Conservation (phyloP, 2,888 invertebrate species). For the Pocota personata region DNA sequence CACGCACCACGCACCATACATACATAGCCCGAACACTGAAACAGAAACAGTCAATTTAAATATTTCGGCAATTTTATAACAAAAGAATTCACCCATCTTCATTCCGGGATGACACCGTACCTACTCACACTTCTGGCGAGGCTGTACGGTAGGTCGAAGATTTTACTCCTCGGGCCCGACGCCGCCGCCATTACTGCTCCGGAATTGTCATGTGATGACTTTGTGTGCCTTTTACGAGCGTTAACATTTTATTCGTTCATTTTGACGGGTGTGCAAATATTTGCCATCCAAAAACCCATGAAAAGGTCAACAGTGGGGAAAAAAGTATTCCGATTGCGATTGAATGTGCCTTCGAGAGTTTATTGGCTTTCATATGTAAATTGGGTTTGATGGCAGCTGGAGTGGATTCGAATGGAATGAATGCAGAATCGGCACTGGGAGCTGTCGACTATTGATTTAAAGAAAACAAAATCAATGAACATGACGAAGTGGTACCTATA, state of each 20-base stretch:
- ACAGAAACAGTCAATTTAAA: slow-evolving; percentile 54
- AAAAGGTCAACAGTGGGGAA: slow-evolving; percentile 60
- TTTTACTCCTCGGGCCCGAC: slow-evolving; percentile 4
- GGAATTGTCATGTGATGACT: slow-evolving; percentile 62
- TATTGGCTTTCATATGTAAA: slow-evolving; percentile 66
- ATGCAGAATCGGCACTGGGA: neutral
- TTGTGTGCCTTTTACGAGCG: slow-evolving; percentile 63
- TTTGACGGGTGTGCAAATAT: slow-evolving; percentile 56
- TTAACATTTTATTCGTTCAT: slow-evolving; percentile 54
- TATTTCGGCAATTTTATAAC: slow-evolving; percentile 33
- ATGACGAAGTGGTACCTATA: neutral
- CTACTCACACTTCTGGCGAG: neutral
- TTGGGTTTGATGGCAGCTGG: slow-evolving; percentile 44
- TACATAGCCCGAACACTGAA: slow-evolving; percentile 22
- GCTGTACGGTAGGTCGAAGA: neutral
- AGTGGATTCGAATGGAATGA: slow-evolving; percentile 28
- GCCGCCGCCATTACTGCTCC: slow-evolving; percentile 30
- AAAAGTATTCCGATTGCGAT: slow-evolving; percentile 34
- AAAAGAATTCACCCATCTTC: neutral
- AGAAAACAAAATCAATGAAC: slow-evolving; percentile 35
- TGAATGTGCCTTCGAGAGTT: slow-evolving; percentile 46
- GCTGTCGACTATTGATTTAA: slow-evolving; percentile 35
- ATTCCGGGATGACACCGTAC: neutral
- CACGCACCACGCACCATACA: neutral
- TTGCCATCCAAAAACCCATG: slow-evolving; percentile 60